Evolutionary conservation across 2,113 vertebrate species (phyloP).

Genomic region (Actinemys pallida): DNA sequence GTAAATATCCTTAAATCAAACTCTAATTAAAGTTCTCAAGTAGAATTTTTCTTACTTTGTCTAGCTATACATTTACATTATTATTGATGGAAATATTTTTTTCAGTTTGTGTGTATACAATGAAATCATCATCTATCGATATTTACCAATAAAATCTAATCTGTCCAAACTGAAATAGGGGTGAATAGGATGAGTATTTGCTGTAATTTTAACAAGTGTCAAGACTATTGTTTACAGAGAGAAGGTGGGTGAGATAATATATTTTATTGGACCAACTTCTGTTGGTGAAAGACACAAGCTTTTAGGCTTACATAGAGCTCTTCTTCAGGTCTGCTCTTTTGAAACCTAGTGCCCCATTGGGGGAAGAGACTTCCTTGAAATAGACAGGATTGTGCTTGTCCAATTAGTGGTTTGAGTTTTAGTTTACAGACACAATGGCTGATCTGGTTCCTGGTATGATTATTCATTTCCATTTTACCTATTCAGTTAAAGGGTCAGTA

Average conservation of each 20-base stretch:
- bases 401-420: slow-evolving; percentile 54
- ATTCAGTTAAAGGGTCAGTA: not conserved
- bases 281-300: not conserved
- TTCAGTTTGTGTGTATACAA: no score
- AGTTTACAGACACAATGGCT: slow-evolving; percentile 66
- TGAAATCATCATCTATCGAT: no score
- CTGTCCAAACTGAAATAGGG: not conserved
- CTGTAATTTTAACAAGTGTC: slow-evolving; percentile 64
- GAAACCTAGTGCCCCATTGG: slow-evolving; percentile 60
- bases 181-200: slow-evolving; percentile 41
- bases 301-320: not conserved
- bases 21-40: no score
- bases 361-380: slow-evolving; percentile 65
- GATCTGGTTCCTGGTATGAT: slow-evolving; percentile 54
- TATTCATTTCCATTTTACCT: slow-evolving; percentile 19
- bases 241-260: no score
- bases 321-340: slow-evolving; percentile 21
- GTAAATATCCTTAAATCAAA: no score
- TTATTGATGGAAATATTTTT: no score
- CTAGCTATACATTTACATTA: no score
- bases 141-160: no score
- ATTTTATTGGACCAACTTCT: no score
- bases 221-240: not conserved
- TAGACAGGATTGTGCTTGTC: slow-evolving; percentile 69
- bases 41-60: no score